phyloP scores from a whole-genome alignment of 2,888 invertebrate genomes.

The Megaustenia siamemsis region DNA sequence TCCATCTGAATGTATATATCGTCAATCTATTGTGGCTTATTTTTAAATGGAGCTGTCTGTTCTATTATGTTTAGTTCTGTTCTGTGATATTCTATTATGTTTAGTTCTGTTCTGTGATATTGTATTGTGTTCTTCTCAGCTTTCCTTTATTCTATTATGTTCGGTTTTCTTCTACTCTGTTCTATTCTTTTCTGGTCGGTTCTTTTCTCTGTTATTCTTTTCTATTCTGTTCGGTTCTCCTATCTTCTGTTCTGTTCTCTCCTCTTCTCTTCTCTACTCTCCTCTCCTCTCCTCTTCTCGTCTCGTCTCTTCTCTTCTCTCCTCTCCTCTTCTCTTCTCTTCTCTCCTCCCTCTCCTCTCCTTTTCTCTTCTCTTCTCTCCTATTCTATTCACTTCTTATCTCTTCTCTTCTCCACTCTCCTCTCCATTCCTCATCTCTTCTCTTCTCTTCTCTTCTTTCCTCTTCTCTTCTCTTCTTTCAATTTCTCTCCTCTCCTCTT shows the following conservation, averaged over 20 bases:
- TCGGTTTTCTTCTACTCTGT: not conserved
- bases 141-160: not conserved
- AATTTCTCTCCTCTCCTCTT: not conserved
- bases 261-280: not conserved
- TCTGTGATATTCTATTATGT: too few relatives aligned
- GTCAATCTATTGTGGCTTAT: too few relatives aligned
- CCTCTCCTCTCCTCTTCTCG: not conserved
- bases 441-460: not conserved
- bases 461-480: not conserved
- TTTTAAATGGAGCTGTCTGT: too few relatives aligned
- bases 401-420: conserved; percentile 30
- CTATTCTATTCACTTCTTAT: not conserved
- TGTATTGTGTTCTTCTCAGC: too few relatives aligned
- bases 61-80: too few relatives aligned
- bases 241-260: not conserved
- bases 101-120: too few relatives aligned
- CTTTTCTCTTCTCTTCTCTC: not conserved
- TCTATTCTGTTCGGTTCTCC: not conserved
- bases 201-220: not conserved
- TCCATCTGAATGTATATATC: too few relatives aligned
- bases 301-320: not conserved
- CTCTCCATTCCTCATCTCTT: not conserved
- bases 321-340: not conserved
- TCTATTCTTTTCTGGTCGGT: too few relatives aligned
- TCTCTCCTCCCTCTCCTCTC: not conserved